These are phyloP conservation scores for Acromyrmex charruanus DNA, from an alignment of 1,140 invertebrate genomes.

Conservation along the genomic window DNA sequence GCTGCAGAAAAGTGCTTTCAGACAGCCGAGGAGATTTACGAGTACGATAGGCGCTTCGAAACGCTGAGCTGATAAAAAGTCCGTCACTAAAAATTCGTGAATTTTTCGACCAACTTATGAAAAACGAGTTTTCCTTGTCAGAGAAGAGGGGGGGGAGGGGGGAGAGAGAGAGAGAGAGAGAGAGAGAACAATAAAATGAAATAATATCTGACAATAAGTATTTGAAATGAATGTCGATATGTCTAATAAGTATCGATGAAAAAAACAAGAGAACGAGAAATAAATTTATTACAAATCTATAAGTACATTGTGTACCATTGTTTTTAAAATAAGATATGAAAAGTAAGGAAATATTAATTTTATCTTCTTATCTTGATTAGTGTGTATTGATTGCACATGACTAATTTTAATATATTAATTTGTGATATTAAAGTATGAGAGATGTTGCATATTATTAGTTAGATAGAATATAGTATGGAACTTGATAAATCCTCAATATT, in stretches of 20 bases:
- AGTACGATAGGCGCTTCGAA: conserved; percentile 62
- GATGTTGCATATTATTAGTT: conserved; percentile 45
- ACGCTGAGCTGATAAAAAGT: conserved; percentile 68
- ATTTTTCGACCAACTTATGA: conserved; percentile 57
- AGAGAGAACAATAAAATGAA: neutral
- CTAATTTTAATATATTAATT: conserved; percentile 33
- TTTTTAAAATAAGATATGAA: neutral
- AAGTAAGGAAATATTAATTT: conserved; percentile 6
- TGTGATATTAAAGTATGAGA: conserved; percentile 29
- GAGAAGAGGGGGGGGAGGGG: too few relatives aligned
- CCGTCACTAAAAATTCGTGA: conserved; percentile 52
- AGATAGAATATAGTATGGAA: conserved; percentile 24
- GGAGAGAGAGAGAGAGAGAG: too few relatives aligned
- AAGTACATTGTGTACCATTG: neutral
- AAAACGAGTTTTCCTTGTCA: conserved; percentile 38
- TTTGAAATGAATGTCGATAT: neutral
- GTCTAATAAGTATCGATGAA: neutral
- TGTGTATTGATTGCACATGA: neutral
- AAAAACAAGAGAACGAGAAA: neutral
- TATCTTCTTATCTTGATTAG: conserved; percentile 23
- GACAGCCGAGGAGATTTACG: conserved; percentile 68
- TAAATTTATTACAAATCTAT: neutral
- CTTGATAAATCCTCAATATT: conserved; percentile 30
- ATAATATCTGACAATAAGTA: neutral
- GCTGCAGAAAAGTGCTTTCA: conserved; percentile 71